These are phyloP conservation scores for Cataglyphis altisquamis DNA, from an alignment of 2,888 invertebrate species.

Conservation along the genomic window DNA sequence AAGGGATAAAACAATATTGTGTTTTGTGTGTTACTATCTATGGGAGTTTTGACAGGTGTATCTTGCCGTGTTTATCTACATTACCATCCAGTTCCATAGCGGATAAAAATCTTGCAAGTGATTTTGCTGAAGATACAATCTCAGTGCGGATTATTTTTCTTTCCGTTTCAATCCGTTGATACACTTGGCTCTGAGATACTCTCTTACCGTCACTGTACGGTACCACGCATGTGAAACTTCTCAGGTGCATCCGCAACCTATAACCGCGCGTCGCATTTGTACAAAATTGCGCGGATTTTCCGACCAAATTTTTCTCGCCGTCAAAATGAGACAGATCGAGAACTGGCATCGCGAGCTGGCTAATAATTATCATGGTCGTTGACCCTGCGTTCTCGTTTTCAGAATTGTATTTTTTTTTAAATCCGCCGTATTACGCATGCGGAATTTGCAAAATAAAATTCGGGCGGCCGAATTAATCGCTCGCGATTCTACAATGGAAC, in stretches of 20 bases:
- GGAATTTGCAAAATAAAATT: constrained; percentile 45
- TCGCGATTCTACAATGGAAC: constrained; percentile 41
- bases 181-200: background rate
- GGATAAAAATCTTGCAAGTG: constrained; percentile 40
- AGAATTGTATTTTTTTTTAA: constrained; percentile 31
- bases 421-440: constrained; percentile 32
- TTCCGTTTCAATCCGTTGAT: constrained; percentile 42
- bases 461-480: constrained; percentile 41
- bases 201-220: background rate
- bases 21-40: constrained; percentile 6
- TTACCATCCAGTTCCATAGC: constrained; percentile 29
- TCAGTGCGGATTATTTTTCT: constrained; percentile 44
- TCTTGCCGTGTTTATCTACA: constrained; percentile 41
- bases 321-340: constrained; percentile 14
- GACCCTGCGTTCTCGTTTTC: constrained; percentile 25
- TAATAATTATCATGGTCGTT: constrained; percentile 39
- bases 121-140: constrained; percentile 37
- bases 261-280: background rate
- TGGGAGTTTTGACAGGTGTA: constrained; percentile 47
- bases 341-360: background rate
- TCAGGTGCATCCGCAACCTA: background rate
- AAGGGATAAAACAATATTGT: constrained; percentile 47
- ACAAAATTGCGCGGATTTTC: constrained; percentile 17
- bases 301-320: background rate
- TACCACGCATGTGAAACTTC: constrained; percentile 3